A percentile compares a stretch with the other conserved stretches of the same genome.
Evolutionary conservation across 1,140 invertebrate genomes (phyloP).

Genomic region (Microplitis demolitor): DNA sequence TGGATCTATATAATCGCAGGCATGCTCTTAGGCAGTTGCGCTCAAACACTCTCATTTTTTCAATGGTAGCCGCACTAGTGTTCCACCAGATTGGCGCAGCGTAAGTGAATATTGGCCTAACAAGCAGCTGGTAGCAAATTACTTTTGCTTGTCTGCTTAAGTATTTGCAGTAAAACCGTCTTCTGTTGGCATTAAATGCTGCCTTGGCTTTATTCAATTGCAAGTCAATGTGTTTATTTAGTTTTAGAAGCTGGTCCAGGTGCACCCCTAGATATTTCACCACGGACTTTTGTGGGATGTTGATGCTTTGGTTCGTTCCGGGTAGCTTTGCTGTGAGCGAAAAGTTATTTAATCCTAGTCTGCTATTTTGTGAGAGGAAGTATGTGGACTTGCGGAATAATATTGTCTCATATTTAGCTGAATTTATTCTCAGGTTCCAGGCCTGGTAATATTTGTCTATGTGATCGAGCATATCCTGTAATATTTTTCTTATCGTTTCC

Average conservation of each 20-base stretch:
- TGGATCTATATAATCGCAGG: slow-evolving; percentile 19
- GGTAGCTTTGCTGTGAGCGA: neutral
- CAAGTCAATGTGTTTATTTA: neutral
- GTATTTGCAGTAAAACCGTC: slow-evolving; percentile 24
- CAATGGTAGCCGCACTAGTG: slow-evolving; percentile 6
- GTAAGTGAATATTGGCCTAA: slow-evolving; percentile 37
- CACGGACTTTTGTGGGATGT: neutral
- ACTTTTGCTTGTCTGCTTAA: slow-evolving; percentile 33
- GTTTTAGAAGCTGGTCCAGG: neutral
- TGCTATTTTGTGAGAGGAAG: neutral
- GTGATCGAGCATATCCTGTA: too few species aligned
- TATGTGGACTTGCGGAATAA: neutral
- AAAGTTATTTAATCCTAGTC: neutral
- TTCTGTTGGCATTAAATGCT: neutral
- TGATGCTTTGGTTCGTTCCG: neutral
- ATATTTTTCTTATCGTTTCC: too few species aligned
- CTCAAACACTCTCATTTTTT: slow-evolving; percentile 34
- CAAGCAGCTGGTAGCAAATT: slow-evolving; percentile 33
- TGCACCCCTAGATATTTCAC: slow-evolving; percentile 14
- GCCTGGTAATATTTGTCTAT: slow-evolving; percentile 3
- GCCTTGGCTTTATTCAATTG: slow-evolving; percentile 4
- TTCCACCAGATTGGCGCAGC: slow-evolving; percentile 37
- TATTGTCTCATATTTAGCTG: neutral
- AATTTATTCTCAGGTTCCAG: slow-evolving; percentile 23
- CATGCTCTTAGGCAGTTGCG: slow-evolving; percentile 34